Evolutionary conservation across 2,113 vertebrate genomes (phyloP).

Genomic region (Pteruthius melanotis): DNA sequence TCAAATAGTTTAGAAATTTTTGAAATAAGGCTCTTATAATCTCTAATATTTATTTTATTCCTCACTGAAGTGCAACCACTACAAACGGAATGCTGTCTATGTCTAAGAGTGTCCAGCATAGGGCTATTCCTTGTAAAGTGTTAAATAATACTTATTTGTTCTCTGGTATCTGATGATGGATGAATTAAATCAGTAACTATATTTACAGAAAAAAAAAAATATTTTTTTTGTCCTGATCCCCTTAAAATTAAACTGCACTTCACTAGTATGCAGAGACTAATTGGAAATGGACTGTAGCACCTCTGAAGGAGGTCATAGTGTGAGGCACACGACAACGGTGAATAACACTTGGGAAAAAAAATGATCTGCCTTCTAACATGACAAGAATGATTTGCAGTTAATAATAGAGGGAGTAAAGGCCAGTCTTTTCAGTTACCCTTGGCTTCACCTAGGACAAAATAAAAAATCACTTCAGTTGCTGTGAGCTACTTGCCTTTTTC

Average conservation of each 20-base stretch:
- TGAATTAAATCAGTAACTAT: not conserved
- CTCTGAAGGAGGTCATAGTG: conserved; percentile 60
- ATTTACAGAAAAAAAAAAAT: conserved; percentile 2
- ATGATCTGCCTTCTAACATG: conserved; percentile 69
- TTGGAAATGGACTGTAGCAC: conserved; percentile 65
- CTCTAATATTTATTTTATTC: not conserved
- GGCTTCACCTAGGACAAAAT: conserved; percentile 74
- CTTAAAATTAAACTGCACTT: conserved; percentile 33
- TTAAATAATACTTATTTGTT: not conserved
- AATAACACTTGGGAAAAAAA: conserved; percentile 67
- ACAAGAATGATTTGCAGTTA: conserved; percentile 77
- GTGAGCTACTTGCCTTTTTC: conserved; percentile 65
- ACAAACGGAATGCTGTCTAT: not conserved
- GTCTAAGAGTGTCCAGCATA: not conserved
- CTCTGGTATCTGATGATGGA: not conserved
- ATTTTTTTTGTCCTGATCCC: not conserved
- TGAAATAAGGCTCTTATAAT: not conserved
- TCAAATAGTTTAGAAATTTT: not conserved
- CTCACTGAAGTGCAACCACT: not conserved
- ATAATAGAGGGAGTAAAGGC: conserved; percentile 71
- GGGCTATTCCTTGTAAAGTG: not conserved
- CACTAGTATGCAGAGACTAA: conserved; percentile 49
- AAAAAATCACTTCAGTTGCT: conserved; percentile 69
- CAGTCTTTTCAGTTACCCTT: conserved; percentile 76
- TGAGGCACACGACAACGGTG: conserved; percentile 62